Evolutionary conservation across 1,140 invertebrate species (phyloP), one percentile per base, ranked within the genome.

Genomic region (Sarcophaga bullata): DNA sequence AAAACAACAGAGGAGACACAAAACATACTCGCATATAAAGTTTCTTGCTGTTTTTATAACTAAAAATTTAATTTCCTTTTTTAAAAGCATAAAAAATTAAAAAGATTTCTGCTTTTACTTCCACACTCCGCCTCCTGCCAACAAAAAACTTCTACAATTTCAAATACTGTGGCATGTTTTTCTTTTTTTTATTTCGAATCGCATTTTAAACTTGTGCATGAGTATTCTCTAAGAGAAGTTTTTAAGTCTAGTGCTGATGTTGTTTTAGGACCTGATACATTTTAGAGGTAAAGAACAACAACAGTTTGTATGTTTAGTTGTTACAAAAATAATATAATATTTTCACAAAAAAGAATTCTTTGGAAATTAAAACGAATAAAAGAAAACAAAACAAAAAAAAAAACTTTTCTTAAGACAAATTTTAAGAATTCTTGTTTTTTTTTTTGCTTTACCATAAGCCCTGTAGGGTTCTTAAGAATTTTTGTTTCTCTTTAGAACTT

Each of bases 381-480:
- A 58, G 6, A 58, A 58, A 13, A 13, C 11, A 58, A 58, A 19
- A 8, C 6, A 19, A 68, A 68, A 68, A 68, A 8, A 6, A 19
- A 68, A 68, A 68, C 62, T 68, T 19, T 37, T 37, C 25, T 37
- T 68, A 68, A 68, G 62, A 68, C 62, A 68, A 15, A 68, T 68
- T 68, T 68, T 68, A 68, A 68, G 62, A 19, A n/a, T 68, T 25
- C 25, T 68, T 25, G 6, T 68, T 62, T 3, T 68, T 25, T 0
- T 68, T 62, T 3, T n/a, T n/a, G 8, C 19, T 19, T 68, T 68
- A 8, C 25, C 17, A 9, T 68, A 25, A 68, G 62, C 62, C 62
- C 62, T 68, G 62, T 68, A 19, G 62, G 17, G 62, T 68, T 68
- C 62, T 68, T 68, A 68, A 68, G 62, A 68, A 68, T 68, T 68